These are phyloP conservation scores for Xiphophorus hellerii DNA, from an alignment of 2,113 vertebrate species.

Conservation along the genomic window DNA sequence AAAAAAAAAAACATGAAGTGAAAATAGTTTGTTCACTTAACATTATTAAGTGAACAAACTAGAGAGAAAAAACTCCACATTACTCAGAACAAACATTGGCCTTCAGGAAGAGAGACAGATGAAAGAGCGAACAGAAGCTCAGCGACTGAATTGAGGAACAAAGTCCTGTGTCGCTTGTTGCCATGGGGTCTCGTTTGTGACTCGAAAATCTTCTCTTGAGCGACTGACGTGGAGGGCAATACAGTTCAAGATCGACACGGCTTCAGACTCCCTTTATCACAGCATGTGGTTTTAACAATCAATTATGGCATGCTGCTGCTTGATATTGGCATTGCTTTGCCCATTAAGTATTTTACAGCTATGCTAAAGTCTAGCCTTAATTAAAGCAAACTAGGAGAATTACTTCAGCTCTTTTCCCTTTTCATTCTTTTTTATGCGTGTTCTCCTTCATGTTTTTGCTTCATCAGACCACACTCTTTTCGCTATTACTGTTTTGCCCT, in stretches of 20 bases:
- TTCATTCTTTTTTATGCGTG: neutral
- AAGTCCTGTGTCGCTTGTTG: neutral
- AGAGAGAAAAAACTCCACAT: neutral
- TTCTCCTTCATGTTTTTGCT: neutral
- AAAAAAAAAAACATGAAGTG: neutral
- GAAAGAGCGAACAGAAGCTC: slow-evolving; percentile 11
- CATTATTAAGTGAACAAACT: neutral
- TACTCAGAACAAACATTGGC: neutral
- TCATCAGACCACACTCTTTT: neutral
- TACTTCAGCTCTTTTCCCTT: neutral
- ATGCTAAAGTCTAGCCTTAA: neutral
- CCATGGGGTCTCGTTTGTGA: slow-evolving; percentile 1
- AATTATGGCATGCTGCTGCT: neutral
- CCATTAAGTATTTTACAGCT: neutral
- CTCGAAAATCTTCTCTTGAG: neutral
- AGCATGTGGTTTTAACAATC: neutral
- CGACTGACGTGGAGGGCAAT: neutral
- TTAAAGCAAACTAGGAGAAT: neutral
- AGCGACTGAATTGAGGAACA: slow-evolving; percentile 22
- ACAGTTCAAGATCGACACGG: slow-evolving; percentile 11
- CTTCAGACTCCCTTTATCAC: slow-evolving; percentile 4
- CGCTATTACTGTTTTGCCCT: neutral
- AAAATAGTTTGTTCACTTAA: neutral
- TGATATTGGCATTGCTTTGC: neutral
- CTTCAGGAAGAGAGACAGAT: neutral